Evolutionary conservation across 2,888 invertebrate species (phyloP).

Genomic region (Plebejus melissa): DNA sequence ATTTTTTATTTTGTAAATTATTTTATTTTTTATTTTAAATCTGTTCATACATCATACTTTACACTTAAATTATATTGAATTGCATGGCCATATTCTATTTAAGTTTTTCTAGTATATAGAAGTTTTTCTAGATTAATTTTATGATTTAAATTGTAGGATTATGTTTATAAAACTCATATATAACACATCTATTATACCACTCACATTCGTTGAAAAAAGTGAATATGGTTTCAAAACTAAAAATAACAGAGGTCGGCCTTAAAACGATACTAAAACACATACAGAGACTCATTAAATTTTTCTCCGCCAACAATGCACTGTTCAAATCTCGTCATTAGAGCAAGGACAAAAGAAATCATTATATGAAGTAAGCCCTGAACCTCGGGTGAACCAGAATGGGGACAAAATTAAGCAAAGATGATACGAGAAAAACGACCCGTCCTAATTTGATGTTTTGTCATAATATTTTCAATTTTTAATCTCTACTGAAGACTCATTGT

Average conservation of each 20-base stretch:
- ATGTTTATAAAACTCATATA: not conserved
- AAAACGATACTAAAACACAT: constrained; percentile 27
- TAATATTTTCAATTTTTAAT: not conserved
- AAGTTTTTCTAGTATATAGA: no score
- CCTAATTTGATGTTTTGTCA: constrained; percentile 22
- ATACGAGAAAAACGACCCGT: constrained; percentile 34
- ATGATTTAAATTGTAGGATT: no score
- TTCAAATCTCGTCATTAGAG: constrained; percentile 39
- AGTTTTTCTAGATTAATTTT: no score
- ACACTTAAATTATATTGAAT: no score
- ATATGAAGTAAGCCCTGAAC: constrained; percentile 54
- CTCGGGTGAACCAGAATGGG: constrained; percentile 49
- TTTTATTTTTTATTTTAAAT: no score
- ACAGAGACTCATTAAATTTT: constrained; percentile 30
- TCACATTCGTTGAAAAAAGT: not conserved
- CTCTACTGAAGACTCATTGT: not conserved
- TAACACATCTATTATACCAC: not conserved
- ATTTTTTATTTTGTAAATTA: no score
- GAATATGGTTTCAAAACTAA: not conserved
- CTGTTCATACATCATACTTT: no score
- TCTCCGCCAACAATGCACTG: constrained; percentile 32
- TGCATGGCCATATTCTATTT: no score
- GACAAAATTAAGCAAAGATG: constrained; percentile 51
- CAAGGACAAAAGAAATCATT: constrained; percentile 46
- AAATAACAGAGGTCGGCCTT: constrained; percentile 20